Conservation (phyloP, 2,888 invertebrate genomes). For the Cephus spinipes region DNA sequence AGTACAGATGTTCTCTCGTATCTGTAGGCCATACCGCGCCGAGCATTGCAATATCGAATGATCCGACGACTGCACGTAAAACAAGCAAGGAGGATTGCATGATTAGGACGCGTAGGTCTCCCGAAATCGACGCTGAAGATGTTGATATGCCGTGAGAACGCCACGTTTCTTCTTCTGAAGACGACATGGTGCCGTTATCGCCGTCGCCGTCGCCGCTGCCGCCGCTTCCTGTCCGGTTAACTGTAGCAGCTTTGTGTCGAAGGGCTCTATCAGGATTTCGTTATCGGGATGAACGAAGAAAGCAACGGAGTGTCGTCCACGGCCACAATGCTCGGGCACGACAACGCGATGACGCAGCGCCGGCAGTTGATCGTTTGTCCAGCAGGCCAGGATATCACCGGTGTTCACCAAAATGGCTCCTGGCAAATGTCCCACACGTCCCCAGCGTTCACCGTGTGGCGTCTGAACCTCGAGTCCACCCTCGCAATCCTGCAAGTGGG, state of each 20-base stretch:
- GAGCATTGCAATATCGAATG: too few species aligned
- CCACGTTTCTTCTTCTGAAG: slow-evolving; percentile 69
- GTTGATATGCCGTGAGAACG: slow-evolving; percentile 77
- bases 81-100: background rate
- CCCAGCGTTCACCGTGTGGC: slow-evolving; percentile 77
- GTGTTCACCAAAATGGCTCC: slow-evolving; percentile 82
- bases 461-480: slow-evolving; percentile 81
- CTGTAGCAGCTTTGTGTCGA: slow-evolving; percentile 66
- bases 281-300: slow-evolving; percentile 83
- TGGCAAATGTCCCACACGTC: slow-evolving; percentile 80
- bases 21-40: too few species aligned
- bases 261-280: slow-evolving; percentile 68
- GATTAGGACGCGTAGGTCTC: slow-evolving; percentile 74
- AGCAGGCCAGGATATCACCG: slow-evolving; percentile 79
- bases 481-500: slow-evolving; percentile 73
- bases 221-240: slow-evolving; percentile 56
- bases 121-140: slow-evolving; percentile 77
- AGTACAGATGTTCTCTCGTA: too few species aligned
- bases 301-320: slow-evolving; percentile 80
- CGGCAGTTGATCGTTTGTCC: slow-evolving; percentile 78
- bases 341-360: slow-evolving; percentile 82
- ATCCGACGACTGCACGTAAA: too few species aligned
- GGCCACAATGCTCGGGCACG: slow-evolving; percentile 75
- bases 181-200: slow-evolving; percentile 64
- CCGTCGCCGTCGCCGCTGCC: slow-evolving; percentile 24